A percentile compares a stretch with the other conserved stretches of the same genome.
Evolutionary conservation across 1,140 invertebrate genomes (phyloP).

Genomic region (Leucophenga varia): DNA sequence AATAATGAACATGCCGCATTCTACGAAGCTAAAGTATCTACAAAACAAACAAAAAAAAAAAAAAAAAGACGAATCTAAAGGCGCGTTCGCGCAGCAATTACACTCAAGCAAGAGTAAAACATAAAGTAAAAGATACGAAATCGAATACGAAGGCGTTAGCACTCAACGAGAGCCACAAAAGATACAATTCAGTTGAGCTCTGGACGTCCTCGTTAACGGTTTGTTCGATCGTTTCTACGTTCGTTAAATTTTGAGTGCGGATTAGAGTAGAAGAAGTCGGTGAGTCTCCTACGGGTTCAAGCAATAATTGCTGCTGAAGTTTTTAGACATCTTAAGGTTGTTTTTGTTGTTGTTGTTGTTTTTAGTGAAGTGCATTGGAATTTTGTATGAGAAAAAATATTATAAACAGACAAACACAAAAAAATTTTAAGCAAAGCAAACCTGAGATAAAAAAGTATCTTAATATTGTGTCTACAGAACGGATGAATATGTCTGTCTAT

Average conservation of each 20-base stretch:
- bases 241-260: slow-evolving; percentile 46
- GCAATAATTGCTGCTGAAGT: slow-evolving; percentile 16
- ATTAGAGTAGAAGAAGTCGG: slow-evolving; percentile 19
- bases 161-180: slow-evolving; percentile 31
- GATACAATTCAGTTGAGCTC: slow-evolving; percentile 51
- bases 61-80: not conserved
- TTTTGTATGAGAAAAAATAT: too few relatives aligned
- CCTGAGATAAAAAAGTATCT: slow-evolving; percentile 43
- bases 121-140: slow-evolving; percentile 4
- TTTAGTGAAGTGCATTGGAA: slow-evolving; percentile 4
- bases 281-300: slow-evolving; percentile 6
- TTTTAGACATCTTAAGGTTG: slow-evolving; percentile 9
- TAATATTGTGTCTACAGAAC: slow-evolving; percentile 1
- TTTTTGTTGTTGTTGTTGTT: slow-evolving; percentile 12
- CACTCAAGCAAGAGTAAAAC: slow-evolving; percentile 15
- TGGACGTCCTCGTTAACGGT: slow-evolving; percentile 54
- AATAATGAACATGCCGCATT: slow-evolving; percentile 9
- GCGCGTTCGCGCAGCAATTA: slow-evolving; percentile 1
- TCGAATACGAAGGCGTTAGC: slow-evolving; percentile 30
- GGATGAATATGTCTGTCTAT: slow-evolving; percentile 2
- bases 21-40: slow-evolving; percentile 6
- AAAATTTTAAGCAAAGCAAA: slow-evolving; percentile 31
- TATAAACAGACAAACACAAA: slow-evolving; percentile 10
- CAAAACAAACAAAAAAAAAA: slow-evolving; percentile 3
- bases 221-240: too few relatives aligned